Percentiles rank a stretch among this genome's conserved stretches.
Evolutionary conservation across 2,888 invertebrate genomes (phyloP).

Genomic region (Lochmaea capreae): DNA sequence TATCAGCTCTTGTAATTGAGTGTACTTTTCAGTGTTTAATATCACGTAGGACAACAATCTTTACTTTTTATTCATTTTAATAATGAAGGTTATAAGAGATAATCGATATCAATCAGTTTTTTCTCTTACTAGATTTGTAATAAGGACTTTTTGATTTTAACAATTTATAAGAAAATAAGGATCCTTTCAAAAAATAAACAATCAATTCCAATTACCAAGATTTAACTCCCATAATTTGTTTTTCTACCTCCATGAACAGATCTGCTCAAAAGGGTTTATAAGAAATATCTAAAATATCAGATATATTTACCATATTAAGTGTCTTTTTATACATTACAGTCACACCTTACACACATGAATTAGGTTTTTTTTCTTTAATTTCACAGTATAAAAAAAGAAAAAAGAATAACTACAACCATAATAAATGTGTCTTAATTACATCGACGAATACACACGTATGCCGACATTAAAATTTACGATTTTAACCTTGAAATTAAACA

Average conservation of each 20-base stretch:
- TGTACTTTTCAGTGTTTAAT: neutral
- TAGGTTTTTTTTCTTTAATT: neutral
- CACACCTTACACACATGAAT: neutral
- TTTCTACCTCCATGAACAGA: no score
- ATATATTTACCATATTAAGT: no score
- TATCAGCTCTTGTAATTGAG: conserved; percentile 8
- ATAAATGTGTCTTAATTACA: conserved; percentile 10
- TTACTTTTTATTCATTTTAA: neutral
- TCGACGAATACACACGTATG: neutral
- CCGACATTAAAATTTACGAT: conserved; percentile 25
- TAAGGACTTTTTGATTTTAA: no score
- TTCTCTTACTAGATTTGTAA: no score
- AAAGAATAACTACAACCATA: conserved; percentile 4
- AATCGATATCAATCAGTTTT: neutral
- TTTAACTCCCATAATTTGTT: no score
- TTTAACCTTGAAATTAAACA: conserved; percentile 26
- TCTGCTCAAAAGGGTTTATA: no score
- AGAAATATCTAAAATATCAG: no score
- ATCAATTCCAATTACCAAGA: no score
- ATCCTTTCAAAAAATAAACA: no score
- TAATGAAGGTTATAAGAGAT: neutral
- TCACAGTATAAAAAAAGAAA: neutral
- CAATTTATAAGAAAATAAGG: no score
- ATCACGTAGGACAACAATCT: neutral
- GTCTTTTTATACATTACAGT: neutral